These are phyloP conservation scores for Leptinotarsa peninsularis DNA, from an alignment of 2,888 invertebrate genomes.

Conservation along the genomic window DNA sequence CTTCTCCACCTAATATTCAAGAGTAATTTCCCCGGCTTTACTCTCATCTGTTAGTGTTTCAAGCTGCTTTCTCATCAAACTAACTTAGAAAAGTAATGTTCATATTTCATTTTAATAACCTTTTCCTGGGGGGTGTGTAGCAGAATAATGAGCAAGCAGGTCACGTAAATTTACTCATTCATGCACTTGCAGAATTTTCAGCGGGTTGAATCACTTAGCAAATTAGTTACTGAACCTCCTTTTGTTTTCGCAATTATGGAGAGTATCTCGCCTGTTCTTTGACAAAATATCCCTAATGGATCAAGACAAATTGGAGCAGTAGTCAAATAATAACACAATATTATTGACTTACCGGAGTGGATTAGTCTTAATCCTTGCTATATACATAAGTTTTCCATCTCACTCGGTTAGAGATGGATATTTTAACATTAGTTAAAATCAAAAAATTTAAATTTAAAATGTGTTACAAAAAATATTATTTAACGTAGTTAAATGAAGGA, in stretches of 20 bases:
- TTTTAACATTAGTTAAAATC: too few species aligned
- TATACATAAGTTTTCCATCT: too few species aligned
- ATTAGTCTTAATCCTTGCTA: too few species aligned
- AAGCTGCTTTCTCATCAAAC: slow-evolving; percentile 8
- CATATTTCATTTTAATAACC: slow-evolving; percentile 21
- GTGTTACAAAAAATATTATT: too few species aligned
- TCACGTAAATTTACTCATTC: slow-evolving; percentile 5
- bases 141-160: background rate
- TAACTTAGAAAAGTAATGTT: slow-evolving; percentile 18
- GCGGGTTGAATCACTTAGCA: slow-evolving; percentile 15
- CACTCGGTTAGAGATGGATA: too few species aligned
- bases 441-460: too few species aligned
- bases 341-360: too few species aligned
- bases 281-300: background rate
- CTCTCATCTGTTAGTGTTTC: background rate
- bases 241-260: background rate
- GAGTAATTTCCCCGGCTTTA: background rate
- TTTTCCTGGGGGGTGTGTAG: slow-evolving; percentile 1
- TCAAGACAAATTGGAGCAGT: too few species aligned
- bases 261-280: background rate
- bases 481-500: too few species aligned
- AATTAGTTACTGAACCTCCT: slow-evolving; percentile 12
- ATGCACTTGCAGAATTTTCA: slow-evolving; percentile 11
- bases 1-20: background rate
- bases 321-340: too few species aligned